Percentiles rank a stretch among this genome's conserved stretches.
Evolutionary conservation across 2,113 vertebrate genomes (phyloP).

Genomic region (Pomatorhinus ruficollis): DNA sequence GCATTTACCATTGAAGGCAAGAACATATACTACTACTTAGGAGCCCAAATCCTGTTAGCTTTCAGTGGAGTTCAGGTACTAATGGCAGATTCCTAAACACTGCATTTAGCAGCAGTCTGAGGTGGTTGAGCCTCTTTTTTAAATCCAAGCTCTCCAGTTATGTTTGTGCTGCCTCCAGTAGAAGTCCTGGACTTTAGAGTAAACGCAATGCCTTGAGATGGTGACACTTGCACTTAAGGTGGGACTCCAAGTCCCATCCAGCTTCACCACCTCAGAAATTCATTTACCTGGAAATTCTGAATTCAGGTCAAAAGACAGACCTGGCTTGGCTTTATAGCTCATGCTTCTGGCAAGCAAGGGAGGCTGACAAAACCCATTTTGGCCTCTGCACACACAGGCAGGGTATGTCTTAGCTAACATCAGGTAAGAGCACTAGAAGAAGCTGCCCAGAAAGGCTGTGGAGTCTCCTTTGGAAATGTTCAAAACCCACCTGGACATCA

Average conservation of each 20-base stretch:
- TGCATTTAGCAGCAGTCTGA: background rate
- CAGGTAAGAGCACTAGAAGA: background rate
- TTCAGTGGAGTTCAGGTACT: background rate
- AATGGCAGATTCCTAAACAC: background rate
- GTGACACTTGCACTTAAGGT: background rate
- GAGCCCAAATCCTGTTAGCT: background rate
- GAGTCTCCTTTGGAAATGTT: background rate
- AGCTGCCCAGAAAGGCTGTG: background rate
- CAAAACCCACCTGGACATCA: background rate
- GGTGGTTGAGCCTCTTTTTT: background rate
- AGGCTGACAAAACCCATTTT: background rate
- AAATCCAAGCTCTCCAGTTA: background rate
- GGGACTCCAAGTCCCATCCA: background rate
- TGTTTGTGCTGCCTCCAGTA: background rate
- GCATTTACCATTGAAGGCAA: background rate
- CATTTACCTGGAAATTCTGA: background rate
- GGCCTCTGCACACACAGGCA: background rate
- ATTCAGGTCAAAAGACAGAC: background rate
- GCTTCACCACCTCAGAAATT: background rate
- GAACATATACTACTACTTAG: background rate
- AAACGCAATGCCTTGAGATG: background rate
- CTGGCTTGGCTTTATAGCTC: background rate
- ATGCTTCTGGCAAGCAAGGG: background rate
- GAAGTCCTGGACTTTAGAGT: background rate
- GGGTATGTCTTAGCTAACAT: background rate